phyloP scores from a whole-genome alignment of 2,888 invertebrate species.

The Mantis religiosa region DNA sequence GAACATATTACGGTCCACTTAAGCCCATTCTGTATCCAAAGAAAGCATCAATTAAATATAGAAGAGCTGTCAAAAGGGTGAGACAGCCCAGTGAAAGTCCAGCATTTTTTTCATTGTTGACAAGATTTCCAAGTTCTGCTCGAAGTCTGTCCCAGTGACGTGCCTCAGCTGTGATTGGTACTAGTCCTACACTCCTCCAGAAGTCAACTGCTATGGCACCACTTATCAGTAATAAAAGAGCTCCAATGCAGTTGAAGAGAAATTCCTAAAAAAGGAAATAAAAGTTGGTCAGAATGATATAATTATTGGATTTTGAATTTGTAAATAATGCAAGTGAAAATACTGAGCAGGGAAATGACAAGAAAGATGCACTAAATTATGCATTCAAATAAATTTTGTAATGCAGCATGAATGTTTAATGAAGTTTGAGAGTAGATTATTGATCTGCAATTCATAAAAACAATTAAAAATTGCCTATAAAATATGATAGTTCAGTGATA shows the following conservation, averaged over 20 bases:
- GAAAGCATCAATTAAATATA: constrained; percentile 28
- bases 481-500: no score
- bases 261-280: constrained; percentile 21
- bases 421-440: no score
- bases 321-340: background rate
- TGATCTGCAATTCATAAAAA: no score
- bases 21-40: constrained; percentile 29
- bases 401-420: no score
- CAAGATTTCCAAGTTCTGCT: constrained; percentile 19
- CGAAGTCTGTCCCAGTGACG: constrained; percentile 23
- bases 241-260: constrained; percentile 26
- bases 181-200: constrained; percentile 28
- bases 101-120: constrained; percentile 22
- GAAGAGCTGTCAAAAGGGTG: constrained; percentile 26
- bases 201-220: constrained; percentile 31
- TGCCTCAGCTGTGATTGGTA: constrained; percentile 23
- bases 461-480: no score
- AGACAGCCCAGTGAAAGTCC: constrained; percentile 29
- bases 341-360: no score
- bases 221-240: constrained; percentile 22
- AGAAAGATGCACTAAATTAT: no score
- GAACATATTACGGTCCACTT: background rate
- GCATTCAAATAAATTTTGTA: no score
- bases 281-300: background rate
- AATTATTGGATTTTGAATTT: background rate